phyloP scores from a whole-genome alignment of 2,888 invertebrate genomes.

The Electrophaes corylata region DNA sequence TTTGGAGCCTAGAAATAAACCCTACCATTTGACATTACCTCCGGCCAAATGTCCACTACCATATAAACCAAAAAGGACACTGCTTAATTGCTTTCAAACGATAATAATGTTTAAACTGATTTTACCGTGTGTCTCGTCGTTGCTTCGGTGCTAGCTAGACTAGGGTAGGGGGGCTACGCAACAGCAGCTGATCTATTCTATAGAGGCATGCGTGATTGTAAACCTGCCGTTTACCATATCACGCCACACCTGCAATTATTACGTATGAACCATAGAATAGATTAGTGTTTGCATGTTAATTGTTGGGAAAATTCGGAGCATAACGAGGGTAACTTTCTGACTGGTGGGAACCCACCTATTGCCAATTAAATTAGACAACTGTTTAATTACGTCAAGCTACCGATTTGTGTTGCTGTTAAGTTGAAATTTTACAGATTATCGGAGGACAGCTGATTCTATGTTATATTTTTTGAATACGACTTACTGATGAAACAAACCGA shows the following conservation, averaged over 20 bases:
- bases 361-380: conserved; percentile 82
- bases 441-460: conserved; percentile 14
- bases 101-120: neutral
- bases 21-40: no score
- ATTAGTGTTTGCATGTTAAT: conserved; percentile 63
- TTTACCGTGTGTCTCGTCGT: neutral
- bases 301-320: conserved; percentile 72
- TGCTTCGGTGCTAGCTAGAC: neutral
- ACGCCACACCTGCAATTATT: conserved; percentile 70
- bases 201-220: conserved; percentile 58
- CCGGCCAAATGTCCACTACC: no score
- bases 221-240: conserved; percentile 57
- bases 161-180: conserved; percentile 5
- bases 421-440: conserved; percentile 35
- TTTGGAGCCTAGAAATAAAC: no score
- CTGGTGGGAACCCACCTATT: conserved; percentile 80
- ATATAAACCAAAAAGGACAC: no score
- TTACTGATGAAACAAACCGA: no score
- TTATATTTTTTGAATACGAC: no score
- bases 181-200: conserved; percentile 36
- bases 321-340: conserved; percentile 76
- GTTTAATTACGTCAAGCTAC: conserved; percentile 70
- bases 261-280: conserved; percentile 39
- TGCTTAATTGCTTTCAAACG: no score
- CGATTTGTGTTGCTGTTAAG: conserved; percentile 61